phyloP scores from a whole-genome alignment of 2,113 vertebrate genomes.

The human (Homo sapiens) region GRCh38 chr6:149024501-149025000 shows the following conservation, averaged over 20 bases:
- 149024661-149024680: too few relatives aligned
- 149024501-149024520: neutral
- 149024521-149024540: neutral
- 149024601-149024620: neutral
- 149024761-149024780: neutral
- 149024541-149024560: rapidly evolving
- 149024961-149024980: neutral
- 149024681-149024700: neutral
- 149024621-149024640: neutral
- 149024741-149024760: neutral
- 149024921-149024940: neutral
- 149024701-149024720: neutral
- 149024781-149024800: neutral
- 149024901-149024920: neutral
- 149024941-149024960: too few relatives aligned
- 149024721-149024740: neutral
- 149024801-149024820: neutral
- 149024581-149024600: neutral
- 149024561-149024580: neutral
- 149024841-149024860: neutral
- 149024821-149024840: too few relatives aligned
- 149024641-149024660: neutral
- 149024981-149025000: neutral
- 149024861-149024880: neutral
- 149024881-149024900: neutral